Percentiles rank a stretch among this genome's conserved stretches.
phyloP scores from a whole-genome alignment of 2,113 vertebrate genomes.

The Pedionomus torquatus region DNA sequence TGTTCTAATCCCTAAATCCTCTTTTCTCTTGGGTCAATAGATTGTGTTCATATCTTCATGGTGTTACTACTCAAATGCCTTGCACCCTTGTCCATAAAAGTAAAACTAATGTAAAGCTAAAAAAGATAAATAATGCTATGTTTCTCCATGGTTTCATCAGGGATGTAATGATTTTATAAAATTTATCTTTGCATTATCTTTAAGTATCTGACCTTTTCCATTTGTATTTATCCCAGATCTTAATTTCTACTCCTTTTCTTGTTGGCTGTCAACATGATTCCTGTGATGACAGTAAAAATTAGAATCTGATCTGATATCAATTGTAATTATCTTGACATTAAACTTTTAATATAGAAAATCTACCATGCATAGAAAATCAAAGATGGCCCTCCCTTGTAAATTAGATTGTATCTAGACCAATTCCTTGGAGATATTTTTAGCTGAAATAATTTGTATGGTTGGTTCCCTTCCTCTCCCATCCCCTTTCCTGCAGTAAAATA shows the following conservation, averaged over 20 bases:
- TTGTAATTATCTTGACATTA: background rate
- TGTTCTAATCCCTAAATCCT: background rate
- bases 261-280: background rate
- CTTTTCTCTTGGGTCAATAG: background rate
- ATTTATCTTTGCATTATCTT: background rate
- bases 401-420: background rate
- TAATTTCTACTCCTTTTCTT: background rate
- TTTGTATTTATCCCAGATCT: background rate
- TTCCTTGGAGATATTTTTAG: background rate
- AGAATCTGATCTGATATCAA: background rate
- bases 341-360: background rate
- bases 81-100: background rate
- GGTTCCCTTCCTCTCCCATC: background rate
- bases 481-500: background rate
- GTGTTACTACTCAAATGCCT: background rate
- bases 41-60: background rate
- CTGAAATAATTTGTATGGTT: background rate
- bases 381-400: background rate
- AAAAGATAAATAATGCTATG: background rate
- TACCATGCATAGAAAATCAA: background rate
- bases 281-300: background rate
- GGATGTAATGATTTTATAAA: background rate
- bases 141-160: background rate
- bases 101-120: background rate
- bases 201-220: background rate